A percentile compares a stretch with the other conserved stretches of the same genome.
Conservation (phyloP, 2,113 vertebrate genomes). For the Lepisosteus osseus region DNA sequence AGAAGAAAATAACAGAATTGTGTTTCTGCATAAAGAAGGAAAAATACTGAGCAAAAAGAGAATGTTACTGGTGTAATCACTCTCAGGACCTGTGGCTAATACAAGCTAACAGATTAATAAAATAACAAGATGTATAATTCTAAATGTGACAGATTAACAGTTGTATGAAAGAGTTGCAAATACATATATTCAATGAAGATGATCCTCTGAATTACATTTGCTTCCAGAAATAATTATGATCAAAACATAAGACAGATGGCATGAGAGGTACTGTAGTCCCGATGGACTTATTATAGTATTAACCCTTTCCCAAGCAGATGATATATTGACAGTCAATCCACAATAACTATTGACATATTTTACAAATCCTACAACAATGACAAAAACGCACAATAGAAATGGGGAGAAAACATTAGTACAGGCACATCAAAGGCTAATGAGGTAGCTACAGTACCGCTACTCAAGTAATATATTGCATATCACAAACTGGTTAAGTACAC, state of each 20-base stretch:
- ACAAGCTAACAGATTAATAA: neutral
- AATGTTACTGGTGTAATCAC: neutral
- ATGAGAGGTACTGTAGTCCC: conserved; percentile 23
- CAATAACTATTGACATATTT: conserved; percentile 4
- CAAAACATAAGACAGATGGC: conserved; percentile 26
- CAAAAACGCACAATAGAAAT: neutral
- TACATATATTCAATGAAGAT: neutral
- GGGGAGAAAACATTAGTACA: too few relatives aligned
- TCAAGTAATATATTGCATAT: too few relatives aligned
- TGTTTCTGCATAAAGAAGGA: too few relatives aligned
- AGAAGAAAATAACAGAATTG: too few relatives aligned
- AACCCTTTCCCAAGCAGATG: conserved; percentile 10
- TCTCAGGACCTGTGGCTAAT: neutral
- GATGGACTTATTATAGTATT: conserved; percentile 18
- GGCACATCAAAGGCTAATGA: too few relatives aligned
- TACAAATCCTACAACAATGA: neutral
- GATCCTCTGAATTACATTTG: conserved; percentile 1
- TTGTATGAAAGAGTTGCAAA: conserved; percentile 5
- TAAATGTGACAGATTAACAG: conserved; percentile 4
- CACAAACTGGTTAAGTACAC: too few relatives aligned
- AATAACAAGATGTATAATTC: neutral
- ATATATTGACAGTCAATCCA: conserved; percentile 8
- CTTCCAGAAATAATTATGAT: conserved; percentile 25
- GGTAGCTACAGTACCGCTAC: too few relatives aligned
- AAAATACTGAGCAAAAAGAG: too few relatives aligned